These are phyloP conservation scores for Pogonomyrmex barbatus DNA, from an alignment of 1,140 invertebrate species.

Conservation along the genomic window DNA sequence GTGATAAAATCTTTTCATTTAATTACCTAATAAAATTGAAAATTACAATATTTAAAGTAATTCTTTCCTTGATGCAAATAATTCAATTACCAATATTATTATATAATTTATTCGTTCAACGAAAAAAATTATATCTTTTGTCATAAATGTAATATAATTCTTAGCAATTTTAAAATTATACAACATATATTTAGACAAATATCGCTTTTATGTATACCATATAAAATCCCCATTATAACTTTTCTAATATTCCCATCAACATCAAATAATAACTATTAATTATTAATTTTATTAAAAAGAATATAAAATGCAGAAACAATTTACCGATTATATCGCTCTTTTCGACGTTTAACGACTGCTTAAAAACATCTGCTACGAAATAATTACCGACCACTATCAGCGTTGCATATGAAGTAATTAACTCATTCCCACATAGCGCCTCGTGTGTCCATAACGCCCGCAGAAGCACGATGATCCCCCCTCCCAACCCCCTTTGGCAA, in stretches of 20 bases:
- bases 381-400: slow-evolving; percentile 9
- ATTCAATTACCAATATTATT: neutral
- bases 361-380: slow-evolving; percentile 25
- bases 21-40: neutral
- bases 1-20: slow-evolving; percentile 1
- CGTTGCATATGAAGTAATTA: slow-evolving; percentile 54
- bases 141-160: neutral
- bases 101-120: neutral
- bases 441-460: neutral
- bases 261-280: neutral
- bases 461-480: neutral
- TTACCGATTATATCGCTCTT: neutral
- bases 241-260: neutral
- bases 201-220: neutral
- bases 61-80: neutral
- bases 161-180: neutral
- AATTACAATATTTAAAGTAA: neutral
- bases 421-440: slow-evolving; percentile 48
- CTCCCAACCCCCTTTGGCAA: neutral
- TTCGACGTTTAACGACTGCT: neutral
- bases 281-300: slow-evolving; percentile 8
- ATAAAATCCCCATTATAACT: neutral
- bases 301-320: neutral
- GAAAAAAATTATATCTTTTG: neutral
- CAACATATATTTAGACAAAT: neutral